Evolutionary conservation across 2,113 vertebrate species (phyloP).

Genomic region (Setophaga coronata): DNA sequence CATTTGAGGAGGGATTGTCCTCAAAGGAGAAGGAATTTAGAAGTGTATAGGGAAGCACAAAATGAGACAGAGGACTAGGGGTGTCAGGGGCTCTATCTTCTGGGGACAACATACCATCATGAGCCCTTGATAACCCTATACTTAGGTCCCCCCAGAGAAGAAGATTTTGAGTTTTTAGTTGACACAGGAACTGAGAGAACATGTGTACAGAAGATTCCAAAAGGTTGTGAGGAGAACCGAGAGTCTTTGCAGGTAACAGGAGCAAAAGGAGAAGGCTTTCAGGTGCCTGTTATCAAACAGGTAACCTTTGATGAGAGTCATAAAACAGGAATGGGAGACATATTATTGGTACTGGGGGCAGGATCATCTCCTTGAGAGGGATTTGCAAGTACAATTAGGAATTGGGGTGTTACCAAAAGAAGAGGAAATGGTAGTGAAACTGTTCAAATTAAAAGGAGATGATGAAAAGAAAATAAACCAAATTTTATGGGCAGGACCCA

Average conservation of each 20-base stretch:
- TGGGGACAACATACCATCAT: no score
- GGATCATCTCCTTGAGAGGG: not conserved
- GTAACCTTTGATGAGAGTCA: not conserved
- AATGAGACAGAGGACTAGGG: not conserved
- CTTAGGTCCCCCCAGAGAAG: no score
- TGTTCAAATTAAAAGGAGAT: not conserved
- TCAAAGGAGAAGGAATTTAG: no score
- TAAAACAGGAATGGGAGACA: not conserved
- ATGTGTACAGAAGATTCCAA: not conserved
- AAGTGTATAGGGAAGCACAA: no score
- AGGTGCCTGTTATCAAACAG: not conserved
- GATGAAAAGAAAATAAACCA: not conserved
- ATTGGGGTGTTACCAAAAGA: not conserved
- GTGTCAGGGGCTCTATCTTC: not conserved
- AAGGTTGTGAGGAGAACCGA: not conserved
- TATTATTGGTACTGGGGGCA: not conserved
- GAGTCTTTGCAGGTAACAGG: not conserved
- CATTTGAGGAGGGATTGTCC: no score
- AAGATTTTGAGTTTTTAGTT: no score
- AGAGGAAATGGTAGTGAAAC: not conserved
- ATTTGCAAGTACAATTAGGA: not conserved
- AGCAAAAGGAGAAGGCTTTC: not conserved
- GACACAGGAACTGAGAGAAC: not conserved
- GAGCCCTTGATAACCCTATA: no score
- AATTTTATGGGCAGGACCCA: not conserved